phyloP scores from a whole-genome alignment of 2,888 invertebrate species.

The Archips crataeganus region DNA sequence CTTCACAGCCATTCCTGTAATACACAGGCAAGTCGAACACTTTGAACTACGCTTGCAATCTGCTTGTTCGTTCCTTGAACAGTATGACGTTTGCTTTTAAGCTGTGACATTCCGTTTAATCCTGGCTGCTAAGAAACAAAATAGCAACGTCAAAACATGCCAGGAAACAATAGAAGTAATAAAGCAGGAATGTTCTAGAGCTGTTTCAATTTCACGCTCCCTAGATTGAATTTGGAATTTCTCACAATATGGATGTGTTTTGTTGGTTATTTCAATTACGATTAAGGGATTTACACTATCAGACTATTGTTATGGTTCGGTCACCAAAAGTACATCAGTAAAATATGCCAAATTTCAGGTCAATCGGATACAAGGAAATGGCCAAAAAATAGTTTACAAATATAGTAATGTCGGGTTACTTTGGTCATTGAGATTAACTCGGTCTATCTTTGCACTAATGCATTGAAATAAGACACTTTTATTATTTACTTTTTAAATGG shows the following conservation, averaged over 20 bases:
- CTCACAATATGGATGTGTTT: conserved; percentile 22
- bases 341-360: too few relatives aligned
- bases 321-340: too few relatives aligned
- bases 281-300: background rate
- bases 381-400: too few relatives aligned
- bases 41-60: background rate
- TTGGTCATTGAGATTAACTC: too few relatives aligned
- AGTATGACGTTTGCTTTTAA: background rate
- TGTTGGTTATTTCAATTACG: conserved; percentile 5
- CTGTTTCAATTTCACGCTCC: conserved; percentile 41
- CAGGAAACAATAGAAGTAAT: conserved; percentile 39
- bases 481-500: too few relatives aligned
- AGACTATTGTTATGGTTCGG: too few relatives aligned
- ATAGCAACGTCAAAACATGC: conserved; percentile 35
- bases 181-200: conserved; percentile 37
- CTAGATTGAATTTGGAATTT: conserved; percentile 32
- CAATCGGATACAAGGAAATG: too few relatives aligned
- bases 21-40: background rate
- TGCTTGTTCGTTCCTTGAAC: background rate
- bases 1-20: background rate
- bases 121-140: conserved; percentile 17
- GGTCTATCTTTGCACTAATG: too few relatives aligned
- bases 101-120: background rate
- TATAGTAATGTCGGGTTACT: too few relatives aligned
- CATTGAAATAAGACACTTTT: too few relatives aligned